Conservation (phyloP, 2,888 invertebrate species). For the Dicranocentrus wangi region DNA sequence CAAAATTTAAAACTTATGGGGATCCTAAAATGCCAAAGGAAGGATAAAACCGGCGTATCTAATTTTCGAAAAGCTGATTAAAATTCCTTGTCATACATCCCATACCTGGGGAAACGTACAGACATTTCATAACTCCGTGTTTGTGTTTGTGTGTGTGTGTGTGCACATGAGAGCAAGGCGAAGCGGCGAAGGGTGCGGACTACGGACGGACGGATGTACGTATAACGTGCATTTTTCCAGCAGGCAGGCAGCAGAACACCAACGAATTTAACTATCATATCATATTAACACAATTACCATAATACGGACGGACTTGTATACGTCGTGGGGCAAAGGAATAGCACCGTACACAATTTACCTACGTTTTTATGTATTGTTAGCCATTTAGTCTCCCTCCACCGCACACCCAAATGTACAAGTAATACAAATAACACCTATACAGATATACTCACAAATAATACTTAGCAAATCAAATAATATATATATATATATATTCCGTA, state of each 20-base stretch:
- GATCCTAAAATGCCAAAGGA: too few relatives aligned
- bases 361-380: conserved; percentile 6
- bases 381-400: conserved; percentile 27
- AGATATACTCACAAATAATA: background rate
- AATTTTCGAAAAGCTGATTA: conserved; percentile 53
- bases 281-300: background rate
- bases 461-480: too few relatives aligned
- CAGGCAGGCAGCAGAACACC: background rate
- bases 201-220: background rate
- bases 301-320: background rate
- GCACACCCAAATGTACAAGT: too few relatives aligned
- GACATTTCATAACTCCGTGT: too few relatives aligned
- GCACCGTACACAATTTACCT: too few relatives aligned
- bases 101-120: too few relatives aligned
- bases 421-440: background rate
- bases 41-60: conserved; percentile 45
- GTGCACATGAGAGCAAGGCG: background rate
- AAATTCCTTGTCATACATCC: conserved; percentile 38
- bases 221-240: background rate
- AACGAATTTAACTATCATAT: background rate
- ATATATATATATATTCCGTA: too few relatives aligned
- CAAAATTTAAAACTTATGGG: too few relatives aligned
- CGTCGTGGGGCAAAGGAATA: background rate
- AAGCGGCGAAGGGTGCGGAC: too few relatives aligned
- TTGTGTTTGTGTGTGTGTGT: background rate